Evolutionary conservation across 2,888 invertebrate species (phyloP), one percentile per base, ranked within the genome.

Genomic region (Pseudeuparius sepicola): DNA sequence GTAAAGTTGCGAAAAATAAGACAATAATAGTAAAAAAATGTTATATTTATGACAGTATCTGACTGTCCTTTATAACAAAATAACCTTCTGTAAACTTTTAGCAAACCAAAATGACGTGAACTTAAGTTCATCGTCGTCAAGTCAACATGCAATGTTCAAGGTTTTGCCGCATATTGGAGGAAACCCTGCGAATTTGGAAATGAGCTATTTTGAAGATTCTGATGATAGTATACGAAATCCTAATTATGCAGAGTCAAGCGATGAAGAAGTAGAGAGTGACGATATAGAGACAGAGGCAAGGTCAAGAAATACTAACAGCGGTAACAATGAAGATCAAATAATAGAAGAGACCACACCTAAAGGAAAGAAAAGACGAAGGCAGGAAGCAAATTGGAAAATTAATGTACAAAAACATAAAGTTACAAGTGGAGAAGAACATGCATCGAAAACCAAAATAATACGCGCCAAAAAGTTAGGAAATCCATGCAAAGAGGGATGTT

Each of bases 351-450:
- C 30, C 30, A 14, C 17, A 30, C 14, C 30, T 14, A 14, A 16
- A 30, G 17, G 17, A 2, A 30, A 30, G 14, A 14, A 30, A 14
- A 16, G 30, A 30, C 14, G 30, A 14, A 30, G 17, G 17, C 30
- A 16, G 30, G 11, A 30, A 27, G 27, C 13, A 27, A 27, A 27
- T 9, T 27, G 27, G 27, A 30, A 30, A 30, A 30, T 16, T 16
- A 30, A 14, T n/a, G 30, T 30, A 30, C 30, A 30, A 30, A 30
- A 30, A 30, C 30, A 15, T 30, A 30, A 20, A 30, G 30, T 30
- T 30, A 30, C 30, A 30, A 30, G 30, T 30, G 30, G 30, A 30
- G 30, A 30, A 30, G 30, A 14, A 16, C 30, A 30, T 30, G 17
- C 17, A 9, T 11, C 30, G 30, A 30, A 30, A 30, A 30, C 16